Evolutionary conservation across 2,113 vertebrate genomes (phyloP), one percentile per base, ranked within the genome.

Genomic region (Pteronura brasiliensis): DNA sequence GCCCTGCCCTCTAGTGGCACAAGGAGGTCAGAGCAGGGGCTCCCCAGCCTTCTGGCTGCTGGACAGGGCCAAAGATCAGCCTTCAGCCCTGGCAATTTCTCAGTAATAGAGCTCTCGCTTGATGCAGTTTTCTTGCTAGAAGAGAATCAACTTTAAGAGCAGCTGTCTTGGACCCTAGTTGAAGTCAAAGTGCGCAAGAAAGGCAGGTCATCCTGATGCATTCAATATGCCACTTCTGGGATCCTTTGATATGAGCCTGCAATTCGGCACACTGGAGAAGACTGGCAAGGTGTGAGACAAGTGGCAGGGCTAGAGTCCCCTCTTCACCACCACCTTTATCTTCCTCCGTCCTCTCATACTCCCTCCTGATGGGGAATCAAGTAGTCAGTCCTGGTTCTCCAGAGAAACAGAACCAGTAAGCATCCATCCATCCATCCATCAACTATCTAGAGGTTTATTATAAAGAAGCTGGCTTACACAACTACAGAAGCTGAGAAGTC

Each of bases 21-120:
- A 15, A 47, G 18, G 34, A 74, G 44, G 42, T 49, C 36, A 27
- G 31, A 23, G 39, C 47, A 21, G 77, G 3, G 27, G 42, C 36
- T n/a, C 21, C 20, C 44, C 39, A 3, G 27, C 17, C 18, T 39
- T 76, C 10, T 8, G 39, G 88, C 17, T 1, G 7, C 47, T 0
- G 1, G 6, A 29, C 23, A 42, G 23, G 9, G 34, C 44, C 36
- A 0, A 4, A 0, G 18, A 20, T 1, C 20, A 11, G 6, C 17
- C 14, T 23, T 29, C 17, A 5, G 15, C 63, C 7, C 6, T 34
- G 1, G 4, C 36, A 36, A 6, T 76, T 91, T 79, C 74, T 89
- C 42, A 23, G 9, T 17, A 79, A n/a, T 21, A 63, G 52, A 44
- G 23, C 25, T 90, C 81, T 36, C 34, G 49, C 29, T 81, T 44